Evolutionary conservation across 2,888 invertebrate genomes (phyloP).

Genomic region (Lithophane ornitopus): DNA sequence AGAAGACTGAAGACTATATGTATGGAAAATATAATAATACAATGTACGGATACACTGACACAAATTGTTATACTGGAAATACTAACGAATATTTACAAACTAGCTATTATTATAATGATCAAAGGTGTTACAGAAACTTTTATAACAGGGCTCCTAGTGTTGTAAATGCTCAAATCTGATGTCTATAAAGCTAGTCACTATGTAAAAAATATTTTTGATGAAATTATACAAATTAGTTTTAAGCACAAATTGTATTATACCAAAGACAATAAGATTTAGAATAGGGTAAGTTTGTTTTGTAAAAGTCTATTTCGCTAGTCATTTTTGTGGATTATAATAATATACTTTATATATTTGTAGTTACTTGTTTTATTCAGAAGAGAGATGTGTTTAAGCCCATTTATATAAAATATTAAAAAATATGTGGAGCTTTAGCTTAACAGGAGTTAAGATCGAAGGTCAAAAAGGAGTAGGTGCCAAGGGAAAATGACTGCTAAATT

Average conservation of each 20-base stretch:
- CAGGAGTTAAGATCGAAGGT: fast-evolving
- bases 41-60: constrained; percentile 78
- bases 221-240: constrained; percentile 61
- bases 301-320: constrained; percentile 84
- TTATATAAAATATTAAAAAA: background rate
- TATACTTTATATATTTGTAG: constrained; percentile 72
- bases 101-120: constrained; percentile 82
- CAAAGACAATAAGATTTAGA: constrained; percentile 78
- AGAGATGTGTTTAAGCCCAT: background rate
- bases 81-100: constrained; percentile 77
- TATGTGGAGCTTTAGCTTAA: background rate
- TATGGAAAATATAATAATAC: constrained; percentile 76
- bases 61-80: constrained; percentile 76
- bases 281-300: constrained; percentile 71
- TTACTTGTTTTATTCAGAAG: constrained; percentile 45
- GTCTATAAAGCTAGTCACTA: constrained; percentile 66
- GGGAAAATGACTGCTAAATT: background rate
- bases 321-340: constrained; percentile 74
- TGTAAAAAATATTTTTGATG: constrained; percentile 66
- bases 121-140: constrained; percentile 84
- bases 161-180: constrained; percentile 85
- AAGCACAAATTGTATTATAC: constrained; percentile 62
- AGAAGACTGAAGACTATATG: constrained; percentile 77
- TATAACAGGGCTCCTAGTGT: constrained; percentile 81
- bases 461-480: background rate